These are phyloP conservation scores for Psittacula cyanocephala DNA, from an alignment of 2,113 vertebrate genomes.

Conservation along the genomic window DNA sequence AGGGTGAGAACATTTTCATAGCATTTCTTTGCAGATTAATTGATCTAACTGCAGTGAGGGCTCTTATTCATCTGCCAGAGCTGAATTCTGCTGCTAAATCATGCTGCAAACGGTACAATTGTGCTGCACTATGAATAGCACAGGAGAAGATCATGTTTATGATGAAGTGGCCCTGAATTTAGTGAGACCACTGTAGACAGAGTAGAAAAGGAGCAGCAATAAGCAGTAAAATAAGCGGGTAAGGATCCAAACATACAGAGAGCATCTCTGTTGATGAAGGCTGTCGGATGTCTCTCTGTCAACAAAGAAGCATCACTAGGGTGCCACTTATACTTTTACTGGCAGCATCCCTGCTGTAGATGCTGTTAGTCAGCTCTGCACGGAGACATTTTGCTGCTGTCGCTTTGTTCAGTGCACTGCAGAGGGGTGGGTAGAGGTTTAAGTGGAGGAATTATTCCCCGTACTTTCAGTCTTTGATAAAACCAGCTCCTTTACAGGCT, in stretches of 20 bases:
- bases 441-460: neutral
- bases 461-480: neutral
- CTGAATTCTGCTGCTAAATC: constrained; percentile 17
- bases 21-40: constrained; percentile 44
- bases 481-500: neutral
- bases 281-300: neutral
- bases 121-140: neutral
- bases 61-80: constrained; percentile 1
- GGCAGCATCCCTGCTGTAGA: neutral
- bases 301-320: neutral
- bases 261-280: neutral
- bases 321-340: neutral
- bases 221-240: neutral
- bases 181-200: neutral
- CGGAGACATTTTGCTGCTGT: neutral
- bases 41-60: constrained; percentile 4
- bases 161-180: neutral
- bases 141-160: neutral
- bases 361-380: neutral
- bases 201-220: neutral
- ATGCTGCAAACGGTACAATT: neutral
- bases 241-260: neutral
- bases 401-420: neutral
- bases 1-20: constrained; percentile 12
- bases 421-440: neutral